phyloP scores from a whole-genome alignment of 2,113 vertebrate species.

The Cyprinodon brontotheroides region DNA sequence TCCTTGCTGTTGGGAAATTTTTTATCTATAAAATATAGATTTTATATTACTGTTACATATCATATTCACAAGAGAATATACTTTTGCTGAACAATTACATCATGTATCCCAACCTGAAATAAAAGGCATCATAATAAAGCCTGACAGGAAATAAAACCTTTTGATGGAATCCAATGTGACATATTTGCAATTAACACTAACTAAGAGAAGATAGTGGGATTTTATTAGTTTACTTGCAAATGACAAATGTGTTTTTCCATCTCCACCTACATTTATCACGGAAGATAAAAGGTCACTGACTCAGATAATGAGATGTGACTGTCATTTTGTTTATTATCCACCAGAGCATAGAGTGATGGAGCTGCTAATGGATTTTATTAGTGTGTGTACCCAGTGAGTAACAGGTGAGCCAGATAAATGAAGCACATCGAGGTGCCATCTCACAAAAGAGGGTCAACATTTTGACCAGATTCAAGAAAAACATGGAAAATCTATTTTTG shows the following conservation, averaged over 20 bases:
- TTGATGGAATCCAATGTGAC: not conserved
- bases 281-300: constrained; percentile 27
- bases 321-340: constrained; percentile 32
- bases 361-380: constrained; percentile 49
- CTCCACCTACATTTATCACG: constrained; percentile 6
- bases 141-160: not conserved
- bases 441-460: not conserved
- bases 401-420: constrained; percentile 8
- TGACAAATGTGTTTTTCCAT: constrained; percentile 37
- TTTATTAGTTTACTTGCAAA: constrained; percentile 1
- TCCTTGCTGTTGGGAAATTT: not conserved
- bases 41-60: not conserved
- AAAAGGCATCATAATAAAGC: not conserved
- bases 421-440: constrained; percentile 4
- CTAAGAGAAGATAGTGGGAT: not conserved
- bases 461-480: not conserved
- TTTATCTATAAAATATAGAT: no score
- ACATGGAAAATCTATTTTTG: not conserved
- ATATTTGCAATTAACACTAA: not conserved
- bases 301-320: constrained; percentile 36
- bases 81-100: not conserved
- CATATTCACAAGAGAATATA: not conserved
- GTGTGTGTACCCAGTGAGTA: constrained; percentile 24
- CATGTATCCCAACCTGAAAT: not conserved
- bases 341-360: not conserved